phyloP scores from a whole-genome alignment of 2,113 vertebrate genomes.

The Centrocercus urophasianus region DNA sequence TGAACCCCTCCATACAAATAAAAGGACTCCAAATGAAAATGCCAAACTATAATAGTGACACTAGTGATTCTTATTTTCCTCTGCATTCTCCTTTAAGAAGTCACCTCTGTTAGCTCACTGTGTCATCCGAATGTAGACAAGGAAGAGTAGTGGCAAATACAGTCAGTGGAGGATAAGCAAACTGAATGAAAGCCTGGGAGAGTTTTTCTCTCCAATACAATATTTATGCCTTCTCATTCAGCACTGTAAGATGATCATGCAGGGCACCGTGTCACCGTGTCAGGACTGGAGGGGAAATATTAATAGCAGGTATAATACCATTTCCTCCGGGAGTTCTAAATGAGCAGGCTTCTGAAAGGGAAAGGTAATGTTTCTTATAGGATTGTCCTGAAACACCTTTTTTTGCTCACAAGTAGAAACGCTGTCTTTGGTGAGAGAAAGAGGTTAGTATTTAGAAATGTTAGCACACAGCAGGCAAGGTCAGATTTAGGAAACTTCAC shows the following conservation, averaged over 20 bases:
- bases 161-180: conserved; percentile 56
- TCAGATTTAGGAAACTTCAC: conserved; percentile 63
- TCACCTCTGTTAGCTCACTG: conserved; percentile 59
- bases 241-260: conserved; percentile 60
- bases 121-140: conserved; percentile 44
- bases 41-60: conserved; percentile 89
- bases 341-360: conserved; percentile 73
- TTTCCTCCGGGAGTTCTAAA: conserved; percentile 72
- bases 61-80: conserved; percentile 88
- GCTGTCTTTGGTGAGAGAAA: conserved; percentile 47
- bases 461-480: conserved; percentile 66
- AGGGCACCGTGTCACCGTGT: conserved; percentile 63
- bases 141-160: conserved; percentile 65
- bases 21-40: conserved; percentile 88
- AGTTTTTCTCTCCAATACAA: conserved; percentile 53
- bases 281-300: conserved; percentile 70
- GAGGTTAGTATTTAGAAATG: conserved; percentile 31
- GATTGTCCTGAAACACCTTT: conserved; percentile 70
- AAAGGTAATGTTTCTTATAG: conserved; percentile 54
- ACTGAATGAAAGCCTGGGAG: conserved; percentile 56
- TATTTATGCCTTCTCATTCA: conserved; percentile 76
- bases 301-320: conserved; percentile 62
- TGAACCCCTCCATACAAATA: conserved; percentile 76
- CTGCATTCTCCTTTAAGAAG: conserved; percentile 82
- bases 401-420: conserved; percentile 60